Conservation (phyloP, 2,888 invertebrate genomes). For the Sarcophaga caerulescens region DNA sequence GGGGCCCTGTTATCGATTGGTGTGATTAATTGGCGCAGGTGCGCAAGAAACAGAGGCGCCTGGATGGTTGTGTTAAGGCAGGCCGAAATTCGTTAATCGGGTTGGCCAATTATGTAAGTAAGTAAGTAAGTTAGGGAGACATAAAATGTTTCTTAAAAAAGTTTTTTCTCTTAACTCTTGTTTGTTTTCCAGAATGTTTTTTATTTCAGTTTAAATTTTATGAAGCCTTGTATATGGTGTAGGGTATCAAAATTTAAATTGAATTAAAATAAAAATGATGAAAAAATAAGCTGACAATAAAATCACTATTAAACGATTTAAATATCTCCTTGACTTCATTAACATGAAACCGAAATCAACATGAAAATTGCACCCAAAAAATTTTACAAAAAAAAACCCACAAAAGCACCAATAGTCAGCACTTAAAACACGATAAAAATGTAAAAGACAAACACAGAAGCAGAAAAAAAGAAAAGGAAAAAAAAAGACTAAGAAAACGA, state of each 20-base stretch:
- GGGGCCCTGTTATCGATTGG: no score
- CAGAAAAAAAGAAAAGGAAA: not conserved
- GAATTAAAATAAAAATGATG: slow-evolving; percentile 2
- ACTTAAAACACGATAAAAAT: slow-evolving; percentile 31
- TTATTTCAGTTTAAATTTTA: no score
- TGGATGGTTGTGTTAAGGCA: no score
- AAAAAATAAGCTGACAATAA: slow-evolving; percentile 24
- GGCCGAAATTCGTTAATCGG: no score
- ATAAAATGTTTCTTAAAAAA: no score
- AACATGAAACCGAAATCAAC: slow-evolving; percentile 61
- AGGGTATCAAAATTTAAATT: not conserved
- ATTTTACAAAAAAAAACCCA: slow-evolving; percentile 41
- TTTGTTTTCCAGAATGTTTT: no score
- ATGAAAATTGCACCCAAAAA: slow-evolving; percentile 67
- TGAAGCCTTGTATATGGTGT: no score
- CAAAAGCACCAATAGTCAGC: slow-evolving; percentile 13
- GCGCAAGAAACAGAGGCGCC: no score
- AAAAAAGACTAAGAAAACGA: not conserved
- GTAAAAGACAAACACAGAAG: not conserved
- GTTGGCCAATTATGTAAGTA: no score
- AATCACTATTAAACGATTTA: slow-evolving; percentile 35
- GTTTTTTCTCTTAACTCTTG: no score
- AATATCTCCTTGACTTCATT: slow-evolving; percentile 68
- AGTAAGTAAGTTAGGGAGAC: no score
- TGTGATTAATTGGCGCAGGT: no score